Conservation (phyloP, 1,140 invertebrate genomes). For the Trypoxylus dichotomus region DNA sequence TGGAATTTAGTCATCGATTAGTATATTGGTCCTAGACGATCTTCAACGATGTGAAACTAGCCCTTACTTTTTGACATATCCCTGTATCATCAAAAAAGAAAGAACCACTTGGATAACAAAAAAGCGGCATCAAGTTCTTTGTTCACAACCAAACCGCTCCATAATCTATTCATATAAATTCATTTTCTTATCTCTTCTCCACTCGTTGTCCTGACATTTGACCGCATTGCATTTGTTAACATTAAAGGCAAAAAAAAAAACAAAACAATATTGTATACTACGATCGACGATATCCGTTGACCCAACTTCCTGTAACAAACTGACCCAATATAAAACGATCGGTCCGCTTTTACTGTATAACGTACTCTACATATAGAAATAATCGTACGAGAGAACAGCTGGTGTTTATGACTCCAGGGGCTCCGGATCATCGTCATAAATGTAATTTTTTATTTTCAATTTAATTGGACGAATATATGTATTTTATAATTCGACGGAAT, state of each 20-base stretch:
- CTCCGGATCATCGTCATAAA: neutral
- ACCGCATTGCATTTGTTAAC: neutral
- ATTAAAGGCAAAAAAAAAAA: neutral
- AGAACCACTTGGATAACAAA: neutral
- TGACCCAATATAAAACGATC: neutral
- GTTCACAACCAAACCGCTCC: neutral
- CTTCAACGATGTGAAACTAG: no score
- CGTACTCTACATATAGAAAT: neutral
- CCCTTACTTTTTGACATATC: no score
- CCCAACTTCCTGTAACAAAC: neutral
- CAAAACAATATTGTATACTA: neutral
- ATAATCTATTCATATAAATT: neutral
- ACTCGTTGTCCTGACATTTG: neutral
- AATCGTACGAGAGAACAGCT: neutral
- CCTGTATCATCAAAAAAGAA: no score
- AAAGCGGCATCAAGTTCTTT: neutral
- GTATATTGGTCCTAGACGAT: no score
- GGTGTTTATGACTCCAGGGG: neutral
- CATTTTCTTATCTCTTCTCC: neutral
- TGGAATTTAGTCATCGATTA: no score
- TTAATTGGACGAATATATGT: neutral
- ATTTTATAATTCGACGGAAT: neutral
- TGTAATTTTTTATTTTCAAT: conserved; percentile 8
- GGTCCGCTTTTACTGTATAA: neutral
- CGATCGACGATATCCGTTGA: neutral